Base-by-base conservation (phyloP, 2,797 vertebrate species). In the Silurus aristotelis region DNA sequence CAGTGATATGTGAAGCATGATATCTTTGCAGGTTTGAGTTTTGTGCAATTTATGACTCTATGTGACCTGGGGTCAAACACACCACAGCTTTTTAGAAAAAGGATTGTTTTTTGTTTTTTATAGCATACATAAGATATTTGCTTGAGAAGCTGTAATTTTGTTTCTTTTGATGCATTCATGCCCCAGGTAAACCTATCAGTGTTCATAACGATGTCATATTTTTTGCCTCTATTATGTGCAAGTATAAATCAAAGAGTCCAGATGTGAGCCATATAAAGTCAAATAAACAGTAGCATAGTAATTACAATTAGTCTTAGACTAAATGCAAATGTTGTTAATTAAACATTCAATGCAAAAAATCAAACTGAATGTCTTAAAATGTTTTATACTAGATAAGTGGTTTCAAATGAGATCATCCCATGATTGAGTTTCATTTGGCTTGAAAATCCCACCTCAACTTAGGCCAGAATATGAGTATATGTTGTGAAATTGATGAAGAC, bases 11-110 rank as follows among this genome's bases (percentile, higher is more conserved):
- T 64, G 12, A 79, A 48, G 60, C 60, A 63, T 64, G 22, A 25
- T 25, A n/a, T 79, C 75, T 75, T 70, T 63, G 55, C 71, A 73
- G 48, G 55, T 89, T 38, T 76, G 85, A 5, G 14, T 76, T 64
- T 48, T 83, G 83, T 84, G 63, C 84, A 76, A 86, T 86, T 79
- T 81, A 83, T 83, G 80, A 85, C 76, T 46, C 76, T 14, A 38
- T 2, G 43, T 63, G 27, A 61, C 58, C 84, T 82, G 31, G 48
- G 25, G 64, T 81, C 55, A 56, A 73, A 83, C 76, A 55, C 46
- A 66, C 84, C 80, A 87, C 56, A 55, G 61, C 56, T 78, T 86
- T 86, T 87, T 71, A 66, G 43, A 83, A 31, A 70, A n/a, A 27
- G 43, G 56, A 60, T 86, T 52, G 70, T n/a, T 55, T 78, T 43